phyloP scores from a whole-genome alignment of 2,797 vertebrate species.

The Tapirus indicus region DNA sequence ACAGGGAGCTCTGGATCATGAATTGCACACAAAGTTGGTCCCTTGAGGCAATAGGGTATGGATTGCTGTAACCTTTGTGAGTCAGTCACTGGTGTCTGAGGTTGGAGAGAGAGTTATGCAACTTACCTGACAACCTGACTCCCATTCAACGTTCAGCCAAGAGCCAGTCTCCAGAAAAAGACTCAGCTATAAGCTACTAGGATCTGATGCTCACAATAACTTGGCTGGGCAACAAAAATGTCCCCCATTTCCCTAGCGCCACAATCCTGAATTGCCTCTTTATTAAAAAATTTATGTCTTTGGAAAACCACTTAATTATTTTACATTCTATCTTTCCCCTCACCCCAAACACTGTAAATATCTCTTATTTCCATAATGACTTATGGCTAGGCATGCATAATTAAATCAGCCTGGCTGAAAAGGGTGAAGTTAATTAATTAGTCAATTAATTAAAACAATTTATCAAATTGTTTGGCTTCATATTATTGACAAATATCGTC shows the following conservation, averaged over 20 bases:
- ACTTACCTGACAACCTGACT: not conserved
- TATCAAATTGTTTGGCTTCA: not conserved
- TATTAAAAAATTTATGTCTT: not conserved
- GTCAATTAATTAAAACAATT: not conserved
- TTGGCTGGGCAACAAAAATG: not conserved
- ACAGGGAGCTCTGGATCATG: not conserved
- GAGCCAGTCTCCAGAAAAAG: not conserved
- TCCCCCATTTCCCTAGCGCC: not conserved
- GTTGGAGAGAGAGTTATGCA: not conserved
- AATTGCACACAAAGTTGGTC: not conserved
- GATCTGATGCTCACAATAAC: not conserved
- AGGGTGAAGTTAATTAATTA: not conserved
- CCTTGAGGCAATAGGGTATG: not conserved
- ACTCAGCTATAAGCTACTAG: not conserved
- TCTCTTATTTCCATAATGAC: slow-evolving; percentile 15
- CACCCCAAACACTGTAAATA: not conserved
- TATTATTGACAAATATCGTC: not conserved
- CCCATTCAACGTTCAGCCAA: not conserved
- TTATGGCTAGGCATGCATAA: not conserved
- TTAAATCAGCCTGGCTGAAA: not conserved
- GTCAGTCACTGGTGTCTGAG: not conserved
- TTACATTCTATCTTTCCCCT: not conserved
- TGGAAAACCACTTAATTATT: not conserved
- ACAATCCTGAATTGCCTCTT: not conserved
- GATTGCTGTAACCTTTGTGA: not conserved